These are phyloP conservation scores for Elymnias hypermnestra DNA, from an alignment of 1,140 invertebrate genomes.

Conservation along the genomic window DNA sequence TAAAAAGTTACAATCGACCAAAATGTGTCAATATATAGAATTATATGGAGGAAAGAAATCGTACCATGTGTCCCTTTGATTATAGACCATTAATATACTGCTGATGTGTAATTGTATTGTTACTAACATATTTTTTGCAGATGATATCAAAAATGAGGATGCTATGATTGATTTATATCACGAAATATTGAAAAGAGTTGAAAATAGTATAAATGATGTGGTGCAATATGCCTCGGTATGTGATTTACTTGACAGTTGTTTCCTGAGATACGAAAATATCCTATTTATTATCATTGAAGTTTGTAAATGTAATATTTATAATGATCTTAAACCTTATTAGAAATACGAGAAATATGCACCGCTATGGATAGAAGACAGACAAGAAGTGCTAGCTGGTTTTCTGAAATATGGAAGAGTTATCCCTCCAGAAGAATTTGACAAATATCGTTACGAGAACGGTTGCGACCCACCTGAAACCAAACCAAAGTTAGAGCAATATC, in stretches of 20 bases:
- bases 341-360: conserved; percentile 76
- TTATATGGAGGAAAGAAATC: too few species aligned
- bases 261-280: too few species aligned
- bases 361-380: conserved; percentile 82
- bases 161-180: conserved; percentile 63
- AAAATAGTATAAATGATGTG: conserved; percentile 58
- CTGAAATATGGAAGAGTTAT: conserved; percentile 80
- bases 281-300: too few species aligned
- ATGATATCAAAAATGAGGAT: conserved; percentile 55
- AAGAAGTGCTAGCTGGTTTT: conserved; percentile 81
- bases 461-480: conserved; percentile 65
- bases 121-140: conserved; percentile 29
- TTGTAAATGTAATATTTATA: too few species aligned
- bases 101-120: too few species aligned
- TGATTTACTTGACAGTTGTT: conserved; percentile 8
- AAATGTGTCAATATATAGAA: too few species aligned
- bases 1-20: too few species aligned
- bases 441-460: conserved; percentile 74
- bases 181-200: conserved; percentile 57
- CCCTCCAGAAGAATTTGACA: conserved; percentile 78
- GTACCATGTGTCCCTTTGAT: too few species aligned
- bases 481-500: conserved; percentile 60
- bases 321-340: too few species aligned
- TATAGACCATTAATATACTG: too few species aligned
- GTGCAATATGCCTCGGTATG: conserved; percentile 55